Evolutionary conservation across 2,888 invertebrate species (phyloP), one percentile per base, ranked within the genome.

Genomic region (Psylliodes chrysocephalus): DNA sequence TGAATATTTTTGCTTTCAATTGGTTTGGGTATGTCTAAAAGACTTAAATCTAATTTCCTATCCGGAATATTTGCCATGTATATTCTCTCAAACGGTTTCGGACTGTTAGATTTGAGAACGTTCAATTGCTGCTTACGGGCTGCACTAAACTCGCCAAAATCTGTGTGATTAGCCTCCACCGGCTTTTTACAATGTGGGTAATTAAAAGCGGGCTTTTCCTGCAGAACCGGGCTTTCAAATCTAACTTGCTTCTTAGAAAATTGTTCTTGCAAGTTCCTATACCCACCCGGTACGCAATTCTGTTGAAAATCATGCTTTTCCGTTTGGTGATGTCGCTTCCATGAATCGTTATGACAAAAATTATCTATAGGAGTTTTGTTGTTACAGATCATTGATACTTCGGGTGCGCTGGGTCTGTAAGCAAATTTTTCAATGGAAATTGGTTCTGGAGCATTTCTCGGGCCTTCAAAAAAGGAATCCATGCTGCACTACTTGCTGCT

Each of bases 21-120:
- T 38, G 54, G 59, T 63, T 65, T 70, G 14, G 70, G 68, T n/a
- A 73, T 40, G 61, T 82, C 81, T 55, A 82, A 75, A 25, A 82
- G 63, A 70, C 82, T 82, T 57, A 82, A 75, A 73, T 82, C 82
- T 55, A 82, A 70, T 40, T 79, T 74, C 57, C 80, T 71, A 68
- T 78, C 81, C 18, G 82, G 82, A 28, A 82, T 74, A 67, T 82
- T 82, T 8, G 80, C 79, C 78, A 81, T 76, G 67, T 82, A 82
- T 52, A 82, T 77, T 71, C 82, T 75, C 62, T 81, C 77, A 71
- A 82, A 81, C 35, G 49, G 35, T 33, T 46, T 59, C 10, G 19
- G 5, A 35, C 7, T 47, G 7, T 15, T 62, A 14, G 18, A 12
- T 28, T 12, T 14, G 6, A 28, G 10, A 19, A 12, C 4, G 2